Evolutionary conservation across 2,797 vertebrate genomes (phyloP), one percentile per base, ranked within the genome.

Genomic region (Brachymystax lenok): DNA sequence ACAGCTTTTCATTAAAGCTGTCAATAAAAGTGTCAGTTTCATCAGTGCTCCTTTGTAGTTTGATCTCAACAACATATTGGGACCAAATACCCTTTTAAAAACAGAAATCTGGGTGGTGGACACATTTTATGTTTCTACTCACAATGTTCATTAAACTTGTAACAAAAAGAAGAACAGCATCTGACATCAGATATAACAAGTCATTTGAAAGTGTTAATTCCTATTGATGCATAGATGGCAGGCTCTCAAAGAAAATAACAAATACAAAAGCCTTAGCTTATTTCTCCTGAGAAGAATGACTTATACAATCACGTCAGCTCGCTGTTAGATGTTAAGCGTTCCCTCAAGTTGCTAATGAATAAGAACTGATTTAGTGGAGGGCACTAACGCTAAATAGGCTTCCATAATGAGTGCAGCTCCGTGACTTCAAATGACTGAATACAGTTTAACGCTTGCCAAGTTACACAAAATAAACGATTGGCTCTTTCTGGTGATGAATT

Each of bases 401-500:
- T 21, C 13, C 46, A 27, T 79, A 72, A 76, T 80, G 52, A 89
- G 89, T 88, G 86, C 35, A 83, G 74, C 77, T 35, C 81, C 85
- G 67, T 93, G 92, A 85, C 83, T 83, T 73, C 78, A 88, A 89
- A 93, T 88, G 83, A 91, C 87, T 89, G 90, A 87, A 87, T 91
- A 90, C 87, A 89, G 92, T 94, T 92, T 88, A 82, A 77, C 86
- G 90, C 90, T 88, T 90, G 90, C 88, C 90, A 87, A 88, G 89
- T 91, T 86, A 84, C 86, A 88, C 89, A 90, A 85, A 93, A 91
- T 93, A 92, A 93, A 90, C 92, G 93, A 94, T 89, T 90, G 91
- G 85, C 91, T 91, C 92, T 67, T 90, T 92, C 92, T 93, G 92
- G 92, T 94, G 93, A 94, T 95, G 93, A 94, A 95, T 95, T 93